Conservation (phyloP, 2,888 invertebrate species). For the Clostera curtula region DNA sequence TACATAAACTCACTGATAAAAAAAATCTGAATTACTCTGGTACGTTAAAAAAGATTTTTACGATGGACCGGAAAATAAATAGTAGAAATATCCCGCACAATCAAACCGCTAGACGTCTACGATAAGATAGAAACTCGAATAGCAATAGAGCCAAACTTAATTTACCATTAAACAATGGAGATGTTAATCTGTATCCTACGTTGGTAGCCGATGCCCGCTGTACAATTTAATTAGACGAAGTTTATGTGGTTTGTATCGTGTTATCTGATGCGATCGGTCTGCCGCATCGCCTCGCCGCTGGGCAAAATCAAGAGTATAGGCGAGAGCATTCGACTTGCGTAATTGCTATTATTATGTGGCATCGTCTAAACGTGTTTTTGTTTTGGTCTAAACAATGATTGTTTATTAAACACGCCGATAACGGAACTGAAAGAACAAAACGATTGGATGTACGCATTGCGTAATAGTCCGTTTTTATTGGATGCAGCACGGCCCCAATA, state of each 20-base stretch:
- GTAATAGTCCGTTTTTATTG: constrained; percentile 52
- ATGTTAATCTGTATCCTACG: constrained; percentile 52
- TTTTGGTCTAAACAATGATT: constrained; percentile 36
- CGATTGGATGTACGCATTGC: constrained; percentile 43
- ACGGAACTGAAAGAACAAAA: constrained; percentile 47
- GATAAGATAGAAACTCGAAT: constrained; percentile 18
- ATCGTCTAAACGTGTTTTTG: constrained; percentile 30
- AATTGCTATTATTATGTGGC: constrained; percentile 28
- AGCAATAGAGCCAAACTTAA: constrained; percentile 53
- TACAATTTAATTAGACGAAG: constrained; percentile 69
- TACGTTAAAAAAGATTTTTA: too few relatives aligned
- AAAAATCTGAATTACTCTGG: too few relatives aligned
- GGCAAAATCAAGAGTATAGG: constrained; percentile 32
- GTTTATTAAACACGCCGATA: constrained; percentile 44
- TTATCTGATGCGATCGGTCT: constrained; percentile 51
- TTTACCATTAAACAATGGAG: constrained; percentile 67
- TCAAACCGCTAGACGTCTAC: constrained; percentile 20
- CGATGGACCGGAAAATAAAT: too few relatives aligned
- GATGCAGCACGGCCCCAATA: constrained; percentile 46
- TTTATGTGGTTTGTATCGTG: constrained; percentile 54
- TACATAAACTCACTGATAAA: too few relatives aligned
- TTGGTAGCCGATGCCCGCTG: constrained; percentile 47
- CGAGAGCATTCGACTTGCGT: constrained; percentile 30
- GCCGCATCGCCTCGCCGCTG: constrained; percentile 31
- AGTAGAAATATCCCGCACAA: too few relatives aligned